phyloP scores from a whole-genome alignment of 2,888 invertebrate species.

The Campoplex capitator region DNA sequence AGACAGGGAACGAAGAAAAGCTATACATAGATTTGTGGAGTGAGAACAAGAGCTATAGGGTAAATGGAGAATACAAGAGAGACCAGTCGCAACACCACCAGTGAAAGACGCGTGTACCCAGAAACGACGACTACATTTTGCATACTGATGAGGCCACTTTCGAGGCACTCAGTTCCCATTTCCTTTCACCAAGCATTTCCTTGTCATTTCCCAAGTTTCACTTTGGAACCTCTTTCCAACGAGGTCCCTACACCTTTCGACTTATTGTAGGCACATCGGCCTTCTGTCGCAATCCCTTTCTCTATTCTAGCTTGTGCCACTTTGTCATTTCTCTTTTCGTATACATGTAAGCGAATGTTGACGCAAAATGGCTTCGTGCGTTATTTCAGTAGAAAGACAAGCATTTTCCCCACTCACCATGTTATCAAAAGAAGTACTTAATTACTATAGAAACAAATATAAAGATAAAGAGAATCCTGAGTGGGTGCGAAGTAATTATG shows the following conservation, averaged over 20 bases:
- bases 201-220: slow-evolving; percentile 76
- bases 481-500: not conserved
- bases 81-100: slow-evolving; percentile 61
- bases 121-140: slow-evolving; percentile 75
- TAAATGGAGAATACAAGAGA: slow-evolving; percentile 75
- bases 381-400: slow-evolving; percentile 10
- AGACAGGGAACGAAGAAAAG: slow-evolving; percentile 5
- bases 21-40: slow-evolving; percentile 56
- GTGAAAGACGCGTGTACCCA: slow-evolving; percentile 71
- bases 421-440: slow-evolving; percentile 22
- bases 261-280: slow-evolving; percentile 60
- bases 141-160: slow-evolving; percentile 81
- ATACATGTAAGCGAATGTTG: slow-evolving; percentile 16
- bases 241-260: slow-evolving; percentile 60
- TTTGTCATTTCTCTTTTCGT: slow-evolving; percentile 36
- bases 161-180: slow-evolving; percentile 76
- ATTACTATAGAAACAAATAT: slow-evolving; percentile 14
- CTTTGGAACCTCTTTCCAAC: slow-evolving; percentile 63
- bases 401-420: slow-evolving; percentile 19
- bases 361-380: slow-evolving; percentile 33
- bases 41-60: slow-evolving; percentile 52
- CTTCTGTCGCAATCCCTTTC: not conserved
- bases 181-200: slow-evolving; percentile 76
- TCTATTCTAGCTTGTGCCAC: slow-evolving; percentile 47
- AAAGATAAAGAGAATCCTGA: not conserved